Conservation (phyloP, 2,797 vertebrate species). For the Emydoidea blandingii region DNA sequence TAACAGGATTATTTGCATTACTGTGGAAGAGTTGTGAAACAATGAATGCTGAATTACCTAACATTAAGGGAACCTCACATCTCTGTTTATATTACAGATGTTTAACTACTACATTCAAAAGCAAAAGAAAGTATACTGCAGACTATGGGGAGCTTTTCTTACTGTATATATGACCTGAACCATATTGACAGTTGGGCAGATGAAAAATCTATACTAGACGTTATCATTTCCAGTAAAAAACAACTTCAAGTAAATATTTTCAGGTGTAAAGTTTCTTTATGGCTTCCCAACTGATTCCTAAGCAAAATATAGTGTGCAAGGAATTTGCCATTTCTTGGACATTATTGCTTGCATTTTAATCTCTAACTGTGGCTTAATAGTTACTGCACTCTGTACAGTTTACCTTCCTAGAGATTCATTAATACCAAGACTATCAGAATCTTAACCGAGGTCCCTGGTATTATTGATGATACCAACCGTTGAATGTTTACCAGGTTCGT, state of each 20-base stretch:
- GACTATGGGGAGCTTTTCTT: constrained; percentile 1
- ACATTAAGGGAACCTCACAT: background rate
- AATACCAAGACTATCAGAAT: fast-evolving
- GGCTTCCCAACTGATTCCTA: fast-evolving
- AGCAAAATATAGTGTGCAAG: fast-evolving
- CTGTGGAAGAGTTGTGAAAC: constrained; percentile 22
- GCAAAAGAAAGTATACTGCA: constrained; percentile 38
- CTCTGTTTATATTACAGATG: background rate
- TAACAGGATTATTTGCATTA: background rate
- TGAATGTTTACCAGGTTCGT: background rate
- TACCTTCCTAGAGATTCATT: fast-evolving
- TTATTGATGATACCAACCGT: fast-evolving
- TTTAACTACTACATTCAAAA: background rate
- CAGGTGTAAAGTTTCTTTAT: background rate
- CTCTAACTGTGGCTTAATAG: background rate
- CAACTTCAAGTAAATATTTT: background rate
- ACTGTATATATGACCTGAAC: background rate
- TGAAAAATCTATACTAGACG: background rate
- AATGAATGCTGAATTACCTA: background rate
- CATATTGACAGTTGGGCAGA: background rate
- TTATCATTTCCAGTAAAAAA: constrained; percentile 29
- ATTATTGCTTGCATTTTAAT: background rate
- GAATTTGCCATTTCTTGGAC: background rate
- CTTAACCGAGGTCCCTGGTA: fast-evolving
- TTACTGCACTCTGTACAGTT: fast-evolving